These are phyloP conservation scores for Clarias platycephalus DNA, from an alignment of 2,797 vertebrate species.

Conservation along the genomic window DNA sequence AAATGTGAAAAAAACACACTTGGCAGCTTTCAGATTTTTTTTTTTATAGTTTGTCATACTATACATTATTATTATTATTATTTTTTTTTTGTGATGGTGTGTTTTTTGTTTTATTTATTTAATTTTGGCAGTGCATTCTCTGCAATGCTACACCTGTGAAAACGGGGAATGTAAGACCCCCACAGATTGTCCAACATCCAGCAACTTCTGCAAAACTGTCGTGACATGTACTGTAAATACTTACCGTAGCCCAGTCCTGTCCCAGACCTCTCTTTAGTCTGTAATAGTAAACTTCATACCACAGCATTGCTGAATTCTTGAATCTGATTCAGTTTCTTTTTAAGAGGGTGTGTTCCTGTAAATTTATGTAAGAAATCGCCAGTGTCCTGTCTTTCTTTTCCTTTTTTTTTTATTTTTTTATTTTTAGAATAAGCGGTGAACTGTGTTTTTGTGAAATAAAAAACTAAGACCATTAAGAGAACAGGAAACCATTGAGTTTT, in stretches of 20 bases:
- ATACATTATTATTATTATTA: not conserved
- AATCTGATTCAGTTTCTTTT: not conserved
- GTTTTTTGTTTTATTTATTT: not conserved
- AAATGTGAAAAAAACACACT: not conserved
- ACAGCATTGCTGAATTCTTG: not conserved
- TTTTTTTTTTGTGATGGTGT: too few relatives aligned
- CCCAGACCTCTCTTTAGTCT: not conserved
- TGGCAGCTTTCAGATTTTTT: not conserved
- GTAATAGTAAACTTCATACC: not conserved
- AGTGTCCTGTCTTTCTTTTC: not conserved
- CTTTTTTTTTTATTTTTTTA: too few relatives aligned
- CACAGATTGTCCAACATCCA: not conserved
- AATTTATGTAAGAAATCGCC: not conserved
- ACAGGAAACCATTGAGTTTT: too few relatives aligned
- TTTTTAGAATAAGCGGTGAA: too few relatives aligned
- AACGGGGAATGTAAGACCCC: slow-evolving; percentile 50
- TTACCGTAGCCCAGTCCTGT: not conserved
- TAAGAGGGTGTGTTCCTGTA: not conserved
- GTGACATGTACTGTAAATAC: slow-evolving; percentile 48
- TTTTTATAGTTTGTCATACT: not conserved
- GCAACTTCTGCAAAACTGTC: slow-evolving; percentile 57
- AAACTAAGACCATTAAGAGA: too few relatives aligned
- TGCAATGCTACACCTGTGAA: slow-evolving; percentile 62
- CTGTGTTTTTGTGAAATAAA: too few relatives aligned
- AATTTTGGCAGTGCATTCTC: slow-evolving; percentile 23